Evolutionary conservation across 1,140 invertebrate genomes (phyloP).

Genomic region (Panagrolaimus sp.): DNA sequence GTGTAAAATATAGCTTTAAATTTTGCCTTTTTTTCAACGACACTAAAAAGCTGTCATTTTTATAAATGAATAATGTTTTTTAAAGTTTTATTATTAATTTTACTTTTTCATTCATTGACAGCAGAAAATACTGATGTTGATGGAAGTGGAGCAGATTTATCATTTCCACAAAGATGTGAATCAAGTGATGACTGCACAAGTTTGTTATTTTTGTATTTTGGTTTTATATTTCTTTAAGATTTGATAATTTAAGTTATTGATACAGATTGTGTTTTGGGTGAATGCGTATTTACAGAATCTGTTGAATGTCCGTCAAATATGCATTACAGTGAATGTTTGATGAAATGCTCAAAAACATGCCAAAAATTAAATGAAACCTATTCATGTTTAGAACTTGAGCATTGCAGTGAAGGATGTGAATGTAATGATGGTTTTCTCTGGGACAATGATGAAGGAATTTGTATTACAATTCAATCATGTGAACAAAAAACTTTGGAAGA

Average conservation of each 20-base stretch:
- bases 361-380: background rate
- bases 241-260: background rate
- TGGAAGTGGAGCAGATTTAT: background rate
- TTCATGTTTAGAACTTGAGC: background rate
- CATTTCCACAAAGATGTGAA: background rate
- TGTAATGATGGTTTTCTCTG: conserved; percentile 10
- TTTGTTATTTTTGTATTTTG: background rate
- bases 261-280: background rate
- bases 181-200: background rate
- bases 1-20: no score
- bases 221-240: background rate
- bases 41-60: no score
- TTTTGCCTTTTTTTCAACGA: no score
- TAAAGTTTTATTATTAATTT: no score
- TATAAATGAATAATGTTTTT: no score
- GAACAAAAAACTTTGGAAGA: background rate
- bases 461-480: background rate
- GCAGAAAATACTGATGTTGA: background rate
- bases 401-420: conserved; percentile 13
- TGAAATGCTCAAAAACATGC: background rate
- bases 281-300: background rate
- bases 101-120: no score
- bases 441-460: background rate
- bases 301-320: conserved; percentile 1
- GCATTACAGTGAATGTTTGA: conserved; percentile 6